Evolutionary conservation across 1,140 invertebrate genomes (phyloP).

Genomic region (Drosophila tsacasi): DNA sequence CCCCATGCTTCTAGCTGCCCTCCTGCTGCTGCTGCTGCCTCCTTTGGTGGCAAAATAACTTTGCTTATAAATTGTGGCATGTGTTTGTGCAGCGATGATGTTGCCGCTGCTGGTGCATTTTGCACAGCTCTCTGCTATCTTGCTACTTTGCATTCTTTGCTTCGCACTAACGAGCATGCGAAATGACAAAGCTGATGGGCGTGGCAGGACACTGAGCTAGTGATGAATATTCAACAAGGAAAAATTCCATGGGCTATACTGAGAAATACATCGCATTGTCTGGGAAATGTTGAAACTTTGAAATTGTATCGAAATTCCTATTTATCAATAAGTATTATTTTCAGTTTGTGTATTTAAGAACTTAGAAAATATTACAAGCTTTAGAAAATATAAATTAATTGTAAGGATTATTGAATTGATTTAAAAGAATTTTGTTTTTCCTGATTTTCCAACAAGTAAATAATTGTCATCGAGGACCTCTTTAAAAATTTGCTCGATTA

Average conservation of each 20-base stretch:
- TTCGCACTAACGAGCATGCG: conserved; percentile 79
- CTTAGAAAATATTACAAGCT: not conserved
- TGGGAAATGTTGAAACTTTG: not conserved
- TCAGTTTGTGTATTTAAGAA: not conserved
- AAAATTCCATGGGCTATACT: not conserved
- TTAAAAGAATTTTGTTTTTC: no score
- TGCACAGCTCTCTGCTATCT: conserved; percentile 54
- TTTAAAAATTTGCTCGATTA: no score
- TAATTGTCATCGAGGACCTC: no score
- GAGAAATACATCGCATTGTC: not conserved
- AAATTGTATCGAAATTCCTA: no score
- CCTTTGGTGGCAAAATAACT: conserved; percentile 64
- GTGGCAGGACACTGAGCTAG: conserved; percentile 6
- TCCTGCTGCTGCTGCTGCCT: not conserved
- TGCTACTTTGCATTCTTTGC: conserved; percentile 76
- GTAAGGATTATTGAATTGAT: no score
- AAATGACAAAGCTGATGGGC: conserved; percentile 77
- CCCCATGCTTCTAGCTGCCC: not conserved
- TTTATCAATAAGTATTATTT: not conserved
- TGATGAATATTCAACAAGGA: conserved; percentile 7
- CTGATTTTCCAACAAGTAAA: no score
- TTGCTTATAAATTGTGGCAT: conserved; percentile 82
- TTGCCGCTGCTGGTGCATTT: conserved; percentile 45
- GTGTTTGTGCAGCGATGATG: conserved; percentile 68
- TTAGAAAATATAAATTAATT: no score